phyloP scores from a whole-genome alignment of 2,113 vertebrate genomes.

The Cinclus cinclus region DNA sequence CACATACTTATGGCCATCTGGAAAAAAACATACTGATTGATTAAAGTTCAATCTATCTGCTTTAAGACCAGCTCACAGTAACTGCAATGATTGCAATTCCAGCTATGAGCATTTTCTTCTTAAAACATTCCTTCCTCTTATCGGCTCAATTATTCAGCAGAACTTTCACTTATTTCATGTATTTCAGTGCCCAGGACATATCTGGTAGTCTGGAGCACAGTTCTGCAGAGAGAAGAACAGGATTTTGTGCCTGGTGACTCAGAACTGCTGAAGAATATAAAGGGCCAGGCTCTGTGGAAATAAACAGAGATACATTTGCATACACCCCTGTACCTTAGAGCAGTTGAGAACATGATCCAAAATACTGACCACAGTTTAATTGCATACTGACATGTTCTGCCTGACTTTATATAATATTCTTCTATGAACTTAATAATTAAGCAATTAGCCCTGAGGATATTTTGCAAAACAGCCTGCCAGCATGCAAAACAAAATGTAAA shows the following conservation, averaged over 20 bases:
- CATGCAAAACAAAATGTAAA: background rate
- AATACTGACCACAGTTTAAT: background rate
- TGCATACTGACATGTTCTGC: background rate
- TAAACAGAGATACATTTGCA: background rate
- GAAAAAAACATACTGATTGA: constrained; percentile 66
- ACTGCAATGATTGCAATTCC: constrained; percentile 70
- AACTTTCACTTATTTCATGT: constrained; percentile 64
- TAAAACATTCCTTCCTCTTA: constrained; percentile 54
- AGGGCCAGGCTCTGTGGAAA: background rate
- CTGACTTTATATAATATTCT: constrained; percentile 21
- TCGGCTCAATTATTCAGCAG: constrained; percentile 53
- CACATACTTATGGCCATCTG: constrained; percentile 70
- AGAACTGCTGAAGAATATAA: constrained; percentile 59
- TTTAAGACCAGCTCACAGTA: constrained; percentile 60
- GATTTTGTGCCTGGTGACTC: constrained; percentile 58
- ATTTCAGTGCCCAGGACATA: constrained; percentile 42
- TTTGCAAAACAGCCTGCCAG: background rate
- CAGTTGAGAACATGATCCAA: background rate
- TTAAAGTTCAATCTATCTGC: constrained; percentile 67
- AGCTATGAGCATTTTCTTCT: constrained; percentile 69
- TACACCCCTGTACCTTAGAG: background rate
- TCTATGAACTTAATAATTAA: constrained; percentile 50
- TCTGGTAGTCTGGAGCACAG: constrained; percentile 50
- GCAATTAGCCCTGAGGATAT: background rate
- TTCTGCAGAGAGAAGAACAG: constrained; percentile 42